A percentile compares a stretch with the other conserved stretches of the same genome.
Evolutionary conservation across 2,888 invertebrate genomes (phyloP).

Genomic region (Ennomos quercinarius): DNA sequence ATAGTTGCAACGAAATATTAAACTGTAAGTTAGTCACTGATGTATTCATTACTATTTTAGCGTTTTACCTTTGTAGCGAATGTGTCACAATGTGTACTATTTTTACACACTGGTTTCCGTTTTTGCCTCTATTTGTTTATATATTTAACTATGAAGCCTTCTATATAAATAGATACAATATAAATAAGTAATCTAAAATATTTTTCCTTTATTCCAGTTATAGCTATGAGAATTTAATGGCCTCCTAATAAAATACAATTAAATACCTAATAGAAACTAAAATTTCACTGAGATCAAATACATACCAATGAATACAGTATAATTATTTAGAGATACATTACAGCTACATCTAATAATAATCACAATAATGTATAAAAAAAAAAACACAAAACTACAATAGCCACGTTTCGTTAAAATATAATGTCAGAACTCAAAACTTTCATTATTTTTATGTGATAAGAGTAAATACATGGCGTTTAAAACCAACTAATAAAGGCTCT

Average conservation of each 20-base stretch:
- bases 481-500: not conserved
- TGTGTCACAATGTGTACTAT: too few species aligned
- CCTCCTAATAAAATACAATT: constrained; percentile 20
- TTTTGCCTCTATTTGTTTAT: too few species aligned
- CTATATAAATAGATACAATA: too few species aligned
- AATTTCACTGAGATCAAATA: constrained; percentile 53
- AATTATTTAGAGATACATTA: not conserved
- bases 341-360: constrained; percentile 4
- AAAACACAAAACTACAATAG: constrained; percentile 9
- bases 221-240: constrained; percentile 7
- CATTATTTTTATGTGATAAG: not conserved
- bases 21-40: too few species aligned
- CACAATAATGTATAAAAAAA: not conserved
- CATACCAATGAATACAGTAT: constrained; percentile 36
- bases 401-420: constrained; percentile 14
- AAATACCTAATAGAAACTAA: constrained; percentile 35
- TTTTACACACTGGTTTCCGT: too few species aligned
- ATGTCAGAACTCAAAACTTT: not conserved
- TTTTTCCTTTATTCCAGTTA: constrained; percentile 7
- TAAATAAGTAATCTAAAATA: not conserved
- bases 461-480: not conserved
- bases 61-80: too few species aligned
- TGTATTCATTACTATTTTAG: too few species aligned
- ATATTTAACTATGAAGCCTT: too few species aligned
- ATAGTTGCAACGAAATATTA: too few species aligned